A percentile compares a stretch with the other conserved stretches of the same genome.
phyloP scores from a whole-genome alignment of 2,113 vertebrate genomes.

The Oriolus oriolus region DNA sequence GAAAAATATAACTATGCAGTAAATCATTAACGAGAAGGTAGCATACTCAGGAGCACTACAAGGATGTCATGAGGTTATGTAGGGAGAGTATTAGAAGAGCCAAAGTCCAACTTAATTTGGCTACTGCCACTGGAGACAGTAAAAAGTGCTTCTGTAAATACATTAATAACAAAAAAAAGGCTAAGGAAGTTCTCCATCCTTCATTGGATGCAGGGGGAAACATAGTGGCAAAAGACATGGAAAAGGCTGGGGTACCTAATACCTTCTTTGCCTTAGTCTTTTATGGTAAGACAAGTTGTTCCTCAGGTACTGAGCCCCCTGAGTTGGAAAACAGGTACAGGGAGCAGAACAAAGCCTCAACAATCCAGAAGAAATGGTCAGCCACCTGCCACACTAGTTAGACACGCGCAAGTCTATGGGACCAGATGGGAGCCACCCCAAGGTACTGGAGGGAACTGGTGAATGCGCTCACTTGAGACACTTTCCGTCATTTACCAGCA shows the following conservation, averaged over 20 bases:
- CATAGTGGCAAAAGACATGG: background rate
- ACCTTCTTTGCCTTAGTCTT: background rate
- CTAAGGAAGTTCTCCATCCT: background rate
- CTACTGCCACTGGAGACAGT: background rate
- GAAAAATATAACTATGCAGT: background rate
- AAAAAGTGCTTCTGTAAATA: background rate
- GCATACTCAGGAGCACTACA: background rate
- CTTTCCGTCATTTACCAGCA: background rate
- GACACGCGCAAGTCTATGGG: background rate
- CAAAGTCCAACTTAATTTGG: background rate
- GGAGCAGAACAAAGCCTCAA: background rate
- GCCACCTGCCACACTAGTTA: accelerated
- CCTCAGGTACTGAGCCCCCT: background rate
- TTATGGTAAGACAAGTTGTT: background rate
- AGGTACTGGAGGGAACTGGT: background rate
- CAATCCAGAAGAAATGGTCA: background rate
- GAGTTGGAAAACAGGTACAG: background rate
- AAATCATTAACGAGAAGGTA: background rate
- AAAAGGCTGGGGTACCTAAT: background rate
- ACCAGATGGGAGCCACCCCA: background rate
- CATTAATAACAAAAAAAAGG: background rate
- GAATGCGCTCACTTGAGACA: background rate
- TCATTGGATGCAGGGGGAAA: background rate
- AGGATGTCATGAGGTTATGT: background rate
- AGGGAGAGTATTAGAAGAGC: background rate